Percentiles rank a stretch among this genome's conserved stretches.
These are phyloP conservation scores for Actinernus sp. DNA, from an alignment of 92 coral and sea anemone species.

Conservation along the genomic window DNA sequence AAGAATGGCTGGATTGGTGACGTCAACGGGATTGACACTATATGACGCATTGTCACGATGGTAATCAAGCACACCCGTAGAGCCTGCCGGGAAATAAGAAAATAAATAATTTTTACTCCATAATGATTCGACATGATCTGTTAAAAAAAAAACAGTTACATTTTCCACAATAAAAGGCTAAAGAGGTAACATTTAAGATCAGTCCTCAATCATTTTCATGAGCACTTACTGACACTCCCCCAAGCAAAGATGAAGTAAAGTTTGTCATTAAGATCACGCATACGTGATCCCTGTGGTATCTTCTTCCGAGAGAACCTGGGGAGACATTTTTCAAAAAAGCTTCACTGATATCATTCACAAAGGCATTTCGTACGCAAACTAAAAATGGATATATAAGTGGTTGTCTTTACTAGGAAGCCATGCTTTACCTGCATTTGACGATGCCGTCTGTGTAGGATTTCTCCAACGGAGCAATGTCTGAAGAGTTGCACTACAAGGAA, in stretches of 20 bases:
- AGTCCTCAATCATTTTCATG: too few relatives aligned
- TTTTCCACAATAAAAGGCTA: background rate
- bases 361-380: background rate
- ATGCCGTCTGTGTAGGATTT: slow-evolving; percentile 63
- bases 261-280: slow-evolving; percentile 58
- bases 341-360: background rate
- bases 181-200: background rate
- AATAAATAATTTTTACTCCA: too few relatives aligned
- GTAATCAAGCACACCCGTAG: slow-evolving; percentile 57
- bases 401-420: too few relatives aligned
- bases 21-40: slow-evolving; percentile 45
- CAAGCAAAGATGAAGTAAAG: slow-evolving; percentile 86
- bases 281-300: slow-evolving; percentile 42
- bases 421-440: slow-evolving; percentile 73
- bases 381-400: too few relatives aligned
- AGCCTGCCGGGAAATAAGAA: slow-evolving; percentile 24
- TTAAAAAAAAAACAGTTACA: too few relatives aligned
- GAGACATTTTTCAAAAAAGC: background rate
- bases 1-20: slow-evolving; percentile 45
- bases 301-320: slow-evolving; percentile 76
- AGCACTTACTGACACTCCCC: slow-evolving; percentile 64
- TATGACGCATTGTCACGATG: slow-evolving; percentile 72
- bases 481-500: slow-evolving; percentile 34
- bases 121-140: too few relatives aligned
- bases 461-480: slow-evolving; percentile 18